phyloP scores from a whole-genome alignment of 1,140 invertebrate species.

The Brachionus rubens region DNA sequence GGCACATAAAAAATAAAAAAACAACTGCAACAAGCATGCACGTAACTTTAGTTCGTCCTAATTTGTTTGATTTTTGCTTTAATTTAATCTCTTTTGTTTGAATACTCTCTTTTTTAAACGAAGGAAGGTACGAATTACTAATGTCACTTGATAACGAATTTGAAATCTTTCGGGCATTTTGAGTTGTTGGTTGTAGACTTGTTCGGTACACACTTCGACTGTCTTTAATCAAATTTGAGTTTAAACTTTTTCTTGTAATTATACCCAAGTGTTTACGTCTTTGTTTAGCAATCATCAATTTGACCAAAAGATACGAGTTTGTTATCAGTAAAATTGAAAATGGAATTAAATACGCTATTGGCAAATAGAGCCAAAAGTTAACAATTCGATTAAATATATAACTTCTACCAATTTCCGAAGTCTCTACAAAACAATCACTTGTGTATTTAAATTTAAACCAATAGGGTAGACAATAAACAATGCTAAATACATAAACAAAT shows the following conservation, averaged over 20 bases:
- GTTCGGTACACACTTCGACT: background rate
- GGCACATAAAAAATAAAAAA: conserved; percentile 45
- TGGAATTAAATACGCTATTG: conserved; percentile 36
- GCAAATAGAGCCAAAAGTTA: conserved; percentile 40
- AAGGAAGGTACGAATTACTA: background rate
- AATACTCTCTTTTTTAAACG: background rate
- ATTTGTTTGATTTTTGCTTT: background rate
- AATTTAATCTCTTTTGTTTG: background rate
- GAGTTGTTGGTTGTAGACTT: too few species aligned
- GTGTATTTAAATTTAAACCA: conserved; percentile 35
- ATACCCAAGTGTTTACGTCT: conserved; percentile 11
- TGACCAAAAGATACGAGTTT: conserved; percentile 8
- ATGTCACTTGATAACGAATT: background rate
- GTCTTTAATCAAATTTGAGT: background rate
- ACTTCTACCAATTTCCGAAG: conserved; percentile 1
- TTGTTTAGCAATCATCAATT: conserved; percentile 27
- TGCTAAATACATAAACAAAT: conserved; percentile 23
- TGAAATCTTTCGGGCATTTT: background rate
- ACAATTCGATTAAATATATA: conserved; percentile 1
- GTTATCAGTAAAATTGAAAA: conserved; percentile 32
- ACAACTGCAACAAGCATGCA: conserved; percentile 44
- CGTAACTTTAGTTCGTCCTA: conserved; percentile 34
- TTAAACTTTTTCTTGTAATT: background rate
- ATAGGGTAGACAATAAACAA: conserved; percentile 21
- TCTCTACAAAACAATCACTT: background rate